Evolutionary conservation across 1,140 invertebrate genomes (phyloP).

Genomic region (Drosophila ohnishii): DNA sequence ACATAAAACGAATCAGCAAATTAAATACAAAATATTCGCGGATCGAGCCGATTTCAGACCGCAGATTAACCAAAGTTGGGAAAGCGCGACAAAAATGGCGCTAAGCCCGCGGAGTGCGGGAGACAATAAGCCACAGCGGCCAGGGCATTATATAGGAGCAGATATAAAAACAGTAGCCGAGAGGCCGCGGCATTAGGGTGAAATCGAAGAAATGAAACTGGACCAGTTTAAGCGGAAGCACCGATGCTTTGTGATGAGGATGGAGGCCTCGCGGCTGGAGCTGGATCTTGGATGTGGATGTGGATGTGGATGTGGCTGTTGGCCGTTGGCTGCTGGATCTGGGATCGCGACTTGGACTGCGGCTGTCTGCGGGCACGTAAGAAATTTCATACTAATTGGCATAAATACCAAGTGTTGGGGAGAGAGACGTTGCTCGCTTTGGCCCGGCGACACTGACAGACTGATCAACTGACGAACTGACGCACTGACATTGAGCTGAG

Average conservation of each 20-base stretch:
- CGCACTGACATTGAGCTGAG: constrained; percentile 67
- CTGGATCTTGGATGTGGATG: constrained; percentile 25
- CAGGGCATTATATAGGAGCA: constrained; percentile 14
- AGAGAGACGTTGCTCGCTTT: constrained; percentile 50
- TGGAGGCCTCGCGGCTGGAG: constrained; percentile 37
- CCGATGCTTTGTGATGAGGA: constrained; percentile 38
- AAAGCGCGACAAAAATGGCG: constrained; percentile 79
- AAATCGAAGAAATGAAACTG: constrained; percentile 78
- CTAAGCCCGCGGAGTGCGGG: constrained; percentile 49
- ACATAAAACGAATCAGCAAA: constrained; percentile 19
- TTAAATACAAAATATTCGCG: constrained; percentile 51
- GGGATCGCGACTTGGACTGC: constrained; percentile 25
- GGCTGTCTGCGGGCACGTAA: constrained; percentile 79
- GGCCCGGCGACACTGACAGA: constrained; percentile 57
- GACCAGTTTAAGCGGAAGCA: constrained; percentile 83
- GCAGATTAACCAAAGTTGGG: constrained; percentile 62
- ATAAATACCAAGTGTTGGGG: constrained; percentile 83
- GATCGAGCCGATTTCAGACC: constrained; percentile 49
- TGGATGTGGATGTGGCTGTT: constrained; percentile 5
- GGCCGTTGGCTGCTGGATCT: constrained; percentile 8
- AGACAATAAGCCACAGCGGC: constrained; percentile 50
- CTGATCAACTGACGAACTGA: constrained; percentile 65
- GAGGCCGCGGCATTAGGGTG: constrained; percentile 66
- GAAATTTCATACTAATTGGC: constrained; percentile 83
- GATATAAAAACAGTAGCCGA: constrained; percentile 37